A percentile compares a stretch with the other conserved stretches of the same genome.
These are phyloP conservation scores for Crocallis elinguaria DNA, from an alignment of 2,888 invertebrate species.

Conservation along the genomic window DNA sequence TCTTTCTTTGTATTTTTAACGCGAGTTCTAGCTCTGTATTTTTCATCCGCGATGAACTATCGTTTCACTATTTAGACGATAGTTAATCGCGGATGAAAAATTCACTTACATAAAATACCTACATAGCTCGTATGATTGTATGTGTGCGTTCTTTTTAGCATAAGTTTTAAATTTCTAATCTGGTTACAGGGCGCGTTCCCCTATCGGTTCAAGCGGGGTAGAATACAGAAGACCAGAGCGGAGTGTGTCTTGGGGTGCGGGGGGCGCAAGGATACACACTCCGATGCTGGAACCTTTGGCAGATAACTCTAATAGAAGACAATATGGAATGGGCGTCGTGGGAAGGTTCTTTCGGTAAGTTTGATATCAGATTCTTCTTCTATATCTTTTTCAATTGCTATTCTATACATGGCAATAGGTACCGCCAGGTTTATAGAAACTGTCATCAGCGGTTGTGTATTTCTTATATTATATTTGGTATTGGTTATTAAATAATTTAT, in stretches of 20 bases:
- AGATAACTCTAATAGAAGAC: conserved; percentile 95
- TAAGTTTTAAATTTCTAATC: conserved; percentile 44
- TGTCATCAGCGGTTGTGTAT: too few relatives aligned
- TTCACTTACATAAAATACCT: neutral
- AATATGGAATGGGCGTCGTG: conserved; percentile 93
- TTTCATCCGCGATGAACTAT: too few relatives aligned
- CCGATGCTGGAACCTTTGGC: conserved; percentile 93
- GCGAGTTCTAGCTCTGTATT: too few relatives aligned
- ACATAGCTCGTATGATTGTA: neutral
- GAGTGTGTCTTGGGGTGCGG: conserved; percentile 75
- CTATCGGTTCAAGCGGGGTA: conserved; percentile 71
- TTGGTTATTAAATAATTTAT: too few relatives aligned
- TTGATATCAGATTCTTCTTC: neutral
- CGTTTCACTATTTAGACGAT: too few relatives aligned
- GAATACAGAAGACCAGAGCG: conserved; percentile 80
- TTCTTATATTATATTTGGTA: too few relatives aligned
- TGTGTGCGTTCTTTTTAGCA: neutral
- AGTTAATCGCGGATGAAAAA: too few relatives aligned
- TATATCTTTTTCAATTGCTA: neutral
- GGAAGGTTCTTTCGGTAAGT: conserved; percentile 90
- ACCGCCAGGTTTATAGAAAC: too few relatives aligned
- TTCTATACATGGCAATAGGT: too few relatives aligned
- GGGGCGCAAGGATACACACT: conserved; percentile 90
- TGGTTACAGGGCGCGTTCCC: conserved; percentile 74
- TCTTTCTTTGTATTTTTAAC: too few relatives aligned